phyloP scores from a whole-genome alignment of 2,797 vertebrate species.

The Spea hammondii region DNA sequence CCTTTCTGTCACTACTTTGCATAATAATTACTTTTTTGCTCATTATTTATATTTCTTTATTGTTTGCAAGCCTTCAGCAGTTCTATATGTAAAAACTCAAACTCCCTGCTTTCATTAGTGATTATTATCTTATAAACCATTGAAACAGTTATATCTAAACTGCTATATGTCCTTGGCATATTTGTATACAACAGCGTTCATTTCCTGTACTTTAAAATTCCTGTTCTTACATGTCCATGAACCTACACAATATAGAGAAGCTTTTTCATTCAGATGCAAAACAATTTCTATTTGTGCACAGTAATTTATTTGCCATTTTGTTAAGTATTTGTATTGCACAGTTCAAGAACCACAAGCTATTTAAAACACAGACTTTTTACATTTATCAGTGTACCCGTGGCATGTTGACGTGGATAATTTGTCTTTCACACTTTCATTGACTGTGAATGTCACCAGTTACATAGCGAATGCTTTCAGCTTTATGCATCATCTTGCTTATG shows the following conservation, averaged over 20 bases:
- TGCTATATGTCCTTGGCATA: too few relatives aligned
- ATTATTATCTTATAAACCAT: too few relatives aligned
- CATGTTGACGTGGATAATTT: slow-evolving; percentile 43
- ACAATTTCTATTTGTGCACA: slow-evolving; percentile 3
- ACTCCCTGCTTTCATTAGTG: too few relatives aligned
- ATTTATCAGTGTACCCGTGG: slow-evolving; percentile 33
- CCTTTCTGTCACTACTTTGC: too few relatives aligned
- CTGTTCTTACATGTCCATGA: not conserved
- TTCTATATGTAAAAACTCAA: too few relatives aligned
- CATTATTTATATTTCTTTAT: too few relatives aligned
- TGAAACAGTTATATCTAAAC: too few relatives aligned
- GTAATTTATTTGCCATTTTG: slow-evolving; percentile 27
- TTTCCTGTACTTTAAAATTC: not conserved
- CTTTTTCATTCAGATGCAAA: slow-evolving; percentile 31
- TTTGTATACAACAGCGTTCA: not conserved
- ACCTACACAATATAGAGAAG: not conserved
- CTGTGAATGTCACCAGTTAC: slow-evolving; percentile 51
- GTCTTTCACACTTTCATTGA: slow-evolving; percentile 51
- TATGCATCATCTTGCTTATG: slow-evolving; percentile 45
- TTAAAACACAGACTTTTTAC: slow-evolving; percentile 43
- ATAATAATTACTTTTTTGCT: too few relatives aligned
- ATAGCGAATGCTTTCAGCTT: slow-evolving; percentile 30
- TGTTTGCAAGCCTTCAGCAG: too few relatives aligned
- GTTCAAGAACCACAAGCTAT: slow-evolving; percentile 32
- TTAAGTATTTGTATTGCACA: slow-evolving; percentile 21